Conservation (phyloP, 2,113 vertebrate species). For the Merops nubicus region DNA sequence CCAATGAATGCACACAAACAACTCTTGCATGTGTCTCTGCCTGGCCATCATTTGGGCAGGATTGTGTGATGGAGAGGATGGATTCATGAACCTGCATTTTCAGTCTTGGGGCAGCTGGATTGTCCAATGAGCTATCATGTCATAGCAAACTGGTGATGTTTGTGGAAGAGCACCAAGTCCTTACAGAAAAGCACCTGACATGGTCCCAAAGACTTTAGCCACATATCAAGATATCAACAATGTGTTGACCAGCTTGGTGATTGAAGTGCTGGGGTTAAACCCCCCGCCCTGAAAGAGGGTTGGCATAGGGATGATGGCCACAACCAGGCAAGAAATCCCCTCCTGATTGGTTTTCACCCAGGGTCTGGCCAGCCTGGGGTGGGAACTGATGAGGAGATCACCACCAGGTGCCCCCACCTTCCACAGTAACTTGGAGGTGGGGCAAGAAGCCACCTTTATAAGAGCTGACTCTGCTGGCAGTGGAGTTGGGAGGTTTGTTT, state of each 20-base stretch:
- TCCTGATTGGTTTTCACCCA: too few species aligned
- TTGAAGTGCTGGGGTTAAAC: too few species aligned
- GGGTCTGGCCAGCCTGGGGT: too few species aligned
- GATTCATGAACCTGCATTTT: accelerated
- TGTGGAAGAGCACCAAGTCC: background rate
- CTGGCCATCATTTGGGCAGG: background rate
- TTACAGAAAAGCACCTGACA: background rate
- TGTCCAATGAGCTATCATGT: background rate
- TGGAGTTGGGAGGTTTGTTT: too few species aligned
- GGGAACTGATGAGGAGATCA: too few species aligned
- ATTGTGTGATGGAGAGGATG: accelerated
- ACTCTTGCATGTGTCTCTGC: background rate
- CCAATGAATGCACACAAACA: background rate
- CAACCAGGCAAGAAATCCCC: too few species aligned
- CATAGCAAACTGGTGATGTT: background rate
- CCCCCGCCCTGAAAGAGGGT: too few species aligned
- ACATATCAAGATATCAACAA: accelerated
- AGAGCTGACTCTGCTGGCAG: too few species aligned
- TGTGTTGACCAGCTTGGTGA: accelerated
- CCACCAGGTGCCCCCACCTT: too few species aligned
- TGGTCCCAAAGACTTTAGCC: background rate
- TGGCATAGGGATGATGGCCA: too few species aligned
- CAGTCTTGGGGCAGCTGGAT: background rate
- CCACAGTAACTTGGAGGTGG: too few species aligned
- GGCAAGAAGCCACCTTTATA: too few species aligned